Base-by-base conservation (phyloP, 2,797 vertebrate genomes). In the Loriculus beryllinus region DNA sequence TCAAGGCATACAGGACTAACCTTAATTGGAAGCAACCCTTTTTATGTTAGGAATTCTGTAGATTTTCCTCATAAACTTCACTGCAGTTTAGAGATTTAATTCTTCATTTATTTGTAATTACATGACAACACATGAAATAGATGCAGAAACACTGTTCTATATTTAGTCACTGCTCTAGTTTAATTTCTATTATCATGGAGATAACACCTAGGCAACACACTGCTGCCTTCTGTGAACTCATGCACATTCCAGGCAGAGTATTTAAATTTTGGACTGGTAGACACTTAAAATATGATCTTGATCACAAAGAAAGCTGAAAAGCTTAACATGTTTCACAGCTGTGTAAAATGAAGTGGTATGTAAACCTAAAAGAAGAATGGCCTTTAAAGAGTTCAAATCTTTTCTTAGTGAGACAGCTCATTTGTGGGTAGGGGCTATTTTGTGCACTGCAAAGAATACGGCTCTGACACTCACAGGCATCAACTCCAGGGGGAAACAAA, bases 141-240 rank as follows among this genome's bases (percentile, higher is more conserved):
- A 82, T 90, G 91, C 94, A 92, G 78, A 74, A 87, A 91, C 82
- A 43, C 23, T 65, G 69, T 90, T 91, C 94, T 95, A 96, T 96
- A 96, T 96, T 96, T 95, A 97, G 95, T 81, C 43, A 7, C 69
- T 91, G 68, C 86, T 96, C 90, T 43, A 94, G 84, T 94, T 96
- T 86, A 12, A 2, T 57, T 92, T 87, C 80, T 88, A 67, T 93
- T 91, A 93, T 93, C 57, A 65, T 74, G 82, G 74, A 95, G 82
- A 94, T 79, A 90, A 93, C 67, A 92, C 54, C 72, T 74, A 82
- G 85, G 80, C 80, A 94, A 91, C 85, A 90, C 29, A 22, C 37
- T 70, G 63, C 72, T 86, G 85, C 87, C 74, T 91, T 91, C 91
- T 65, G 74, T 74, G 85, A 95, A 88, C 70, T 84, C 52, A 37